These are phyloP conservation scores for Acrobasis repandana DNA, from an alignment of 2,888 invertebrate genomes.

Conservation along the genomic window DNA sequence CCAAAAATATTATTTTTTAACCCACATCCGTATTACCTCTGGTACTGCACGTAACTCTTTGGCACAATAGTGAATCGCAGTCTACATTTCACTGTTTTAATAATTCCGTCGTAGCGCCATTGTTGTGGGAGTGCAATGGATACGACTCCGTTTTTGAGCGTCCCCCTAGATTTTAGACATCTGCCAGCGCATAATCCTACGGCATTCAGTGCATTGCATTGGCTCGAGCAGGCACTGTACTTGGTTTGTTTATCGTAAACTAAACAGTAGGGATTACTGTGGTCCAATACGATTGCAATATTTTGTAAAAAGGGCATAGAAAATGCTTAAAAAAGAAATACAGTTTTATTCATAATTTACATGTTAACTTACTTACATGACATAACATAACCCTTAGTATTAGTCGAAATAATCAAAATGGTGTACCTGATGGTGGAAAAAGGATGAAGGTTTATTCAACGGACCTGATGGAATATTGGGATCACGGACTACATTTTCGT, in stretches of 20 bases:
- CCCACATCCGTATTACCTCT: conserved; percentile 51
- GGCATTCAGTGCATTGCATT: conserved; percentile 47
- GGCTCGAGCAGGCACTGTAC: conserved; percentile 39
- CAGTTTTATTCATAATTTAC: not conserved
- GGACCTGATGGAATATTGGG: not conserved
- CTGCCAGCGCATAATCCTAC: conserved; percentile 39
- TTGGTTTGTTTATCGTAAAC: conserved; percentile 42
- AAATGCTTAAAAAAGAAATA: not conserved
- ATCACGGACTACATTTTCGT: conserved; percentile 10
- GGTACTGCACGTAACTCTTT: not conserved
- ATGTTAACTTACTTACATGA: conserved; percentile 12
- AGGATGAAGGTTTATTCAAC: conserved; percentile 40
- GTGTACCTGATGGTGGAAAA: conserved; percentile 55
- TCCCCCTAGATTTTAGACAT: conserved; percentile 11
- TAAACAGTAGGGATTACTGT: conserved; percentile 43
- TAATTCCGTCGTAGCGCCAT: conserved; percentile 9
- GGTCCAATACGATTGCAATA: conserved; percentile 26
- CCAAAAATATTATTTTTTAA: too few relatives aligned
- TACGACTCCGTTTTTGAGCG: conserved; percentile 17
- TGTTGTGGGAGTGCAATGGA: conserved; percentile 38
- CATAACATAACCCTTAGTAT: conserved; percentile 21
- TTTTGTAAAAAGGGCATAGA: not conserved
- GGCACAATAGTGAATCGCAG: not conserved
- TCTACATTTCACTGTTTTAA: conserved; percentile 39
- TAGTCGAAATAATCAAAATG: conserved; percentile 54